phyloP scores from a whole-genome alignment of 2,113 vertebrate species.

The Ceyx melanurus region DNA sequence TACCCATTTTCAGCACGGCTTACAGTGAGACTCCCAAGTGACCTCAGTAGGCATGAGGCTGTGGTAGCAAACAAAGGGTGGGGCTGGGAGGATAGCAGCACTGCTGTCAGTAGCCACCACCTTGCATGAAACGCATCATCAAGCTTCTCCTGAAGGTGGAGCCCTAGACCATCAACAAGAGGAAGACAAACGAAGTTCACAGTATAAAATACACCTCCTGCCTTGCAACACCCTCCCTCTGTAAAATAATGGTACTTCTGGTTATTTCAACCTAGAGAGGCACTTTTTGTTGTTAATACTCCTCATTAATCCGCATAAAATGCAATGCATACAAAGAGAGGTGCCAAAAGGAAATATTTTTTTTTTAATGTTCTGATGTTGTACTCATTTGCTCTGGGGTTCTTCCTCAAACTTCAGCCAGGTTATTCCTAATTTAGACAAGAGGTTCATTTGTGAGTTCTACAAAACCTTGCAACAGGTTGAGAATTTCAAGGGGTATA shows the following conservation, averaged over 20 bases:
- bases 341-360: neutral
- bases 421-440: neutral
- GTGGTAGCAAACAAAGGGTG: neutral
- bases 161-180: neutral
- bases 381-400: neutral
- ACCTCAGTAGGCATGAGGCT: neutral
- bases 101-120: neutral
- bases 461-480: neutral
- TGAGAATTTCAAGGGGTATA: neutral
- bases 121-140: neutral
- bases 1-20: fast-evolving
- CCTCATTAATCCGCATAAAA: neutral
- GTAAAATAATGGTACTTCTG: neutral
- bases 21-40: neutral
- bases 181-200: neutral
- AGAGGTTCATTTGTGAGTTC: neutral
- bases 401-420: neutral
- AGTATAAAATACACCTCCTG: neutral
- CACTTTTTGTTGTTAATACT: neutral
- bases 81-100: neutral
- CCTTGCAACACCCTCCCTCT: neutral
- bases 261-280: neutral
- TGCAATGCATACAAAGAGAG: neutral
- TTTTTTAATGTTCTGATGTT: neutral
- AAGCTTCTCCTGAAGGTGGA: slow-evolving; percentile 56